These are phyloP conservation scores for Bagarius yarrelli DNA, from an alignment of 2,113 vertebrate species.

Conservation along the genomic window DNA sequence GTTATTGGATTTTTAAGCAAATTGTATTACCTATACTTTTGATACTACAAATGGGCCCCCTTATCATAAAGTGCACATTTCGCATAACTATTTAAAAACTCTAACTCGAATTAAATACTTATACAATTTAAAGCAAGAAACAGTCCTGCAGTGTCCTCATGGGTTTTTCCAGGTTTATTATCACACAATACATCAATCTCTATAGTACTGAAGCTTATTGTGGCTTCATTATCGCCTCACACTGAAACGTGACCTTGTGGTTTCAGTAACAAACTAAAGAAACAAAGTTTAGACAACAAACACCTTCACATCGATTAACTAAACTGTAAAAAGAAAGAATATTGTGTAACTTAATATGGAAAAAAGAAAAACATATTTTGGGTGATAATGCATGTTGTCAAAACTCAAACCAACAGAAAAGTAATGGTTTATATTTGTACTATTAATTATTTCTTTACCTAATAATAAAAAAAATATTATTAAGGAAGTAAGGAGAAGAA, in stretches of 20 bases:
- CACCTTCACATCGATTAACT: neutral
- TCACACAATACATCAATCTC: neutral
- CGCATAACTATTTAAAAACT: neutral
- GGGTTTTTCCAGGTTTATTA: conserved; percentile 8
- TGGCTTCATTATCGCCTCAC: neutral
- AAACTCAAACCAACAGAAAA: too few relatives aligned
- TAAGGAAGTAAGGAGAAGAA: too few relatives aligned
- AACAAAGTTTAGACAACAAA: neutral
- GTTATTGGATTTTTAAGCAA: neutral
- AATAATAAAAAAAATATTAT: too few relatives aligned
- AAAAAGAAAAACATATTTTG: neutral
- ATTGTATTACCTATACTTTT: neutral
- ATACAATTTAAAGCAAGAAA: neutral
- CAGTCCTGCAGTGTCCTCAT: neutral
- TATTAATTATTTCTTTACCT: too few relatives aligned
- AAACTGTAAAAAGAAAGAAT: neutral
- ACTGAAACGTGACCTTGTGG: neutral
- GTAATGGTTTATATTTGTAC: too few relatives aligned
- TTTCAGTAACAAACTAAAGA: neutral
- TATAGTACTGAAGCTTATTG: neutral
- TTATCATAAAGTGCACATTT: neutral
- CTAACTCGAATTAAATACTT: neutral
- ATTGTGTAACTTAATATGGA: neutral
- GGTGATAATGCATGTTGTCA: too few relatives aligned
- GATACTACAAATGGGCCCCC: neutral